These are phyloP conservation scores for Progne subis DNA, from an alignment of 2,113 vertebrate genomes.

Conservation along the genomic window DNA sequence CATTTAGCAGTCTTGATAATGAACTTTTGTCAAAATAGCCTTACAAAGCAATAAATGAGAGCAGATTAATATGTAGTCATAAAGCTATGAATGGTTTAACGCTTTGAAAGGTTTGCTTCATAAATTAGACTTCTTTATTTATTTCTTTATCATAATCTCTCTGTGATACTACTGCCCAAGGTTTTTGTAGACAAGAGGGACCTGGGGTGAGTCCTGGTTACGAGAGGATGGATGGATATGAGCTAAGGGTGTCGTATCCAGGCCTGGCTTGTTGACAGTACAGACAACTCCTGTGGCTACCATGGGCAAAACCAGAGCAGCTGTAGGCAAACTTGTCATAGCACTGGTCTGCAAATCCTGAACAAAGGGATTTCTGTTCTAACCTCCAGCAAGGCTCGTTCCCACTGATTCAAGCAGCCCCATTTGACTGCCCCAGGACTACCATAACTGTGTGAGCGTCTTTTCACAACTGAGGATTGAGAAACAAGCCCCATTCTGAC, in stretches of 20 bases:
- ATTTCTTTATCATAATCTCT: conserved; percentile 25
- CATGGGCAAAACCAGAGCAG: not conserved
- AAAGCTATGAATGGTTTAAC: conserved; percentile 78
- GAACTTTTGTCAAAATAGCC: conserved; percentile 94
- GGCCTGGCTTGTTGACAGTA: not conserved
- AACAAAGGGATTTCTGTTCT: not conserved
- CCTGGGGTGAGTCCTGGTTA: not conserved
- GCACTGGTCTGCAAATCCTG: not conserved
- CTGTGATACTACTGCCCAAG: not conserved
- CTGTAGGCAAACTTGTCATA: not conserved
- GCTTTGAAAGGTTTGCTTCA: conserved; percentile 43
- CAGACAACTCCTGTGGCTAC: not conserved
- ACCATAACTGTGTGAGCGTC: not conserved
- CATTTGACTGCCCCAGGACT: not conserved
- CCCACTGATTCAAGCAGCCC: not conserved
- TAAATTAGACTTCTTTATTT: conserved; percentile 62
- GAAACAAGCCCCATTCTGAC: not conserved
- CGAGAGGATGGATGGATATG: not conserved
- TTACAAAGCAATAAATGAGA: conserved; percentile 89
- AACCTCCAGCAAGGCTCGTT: not conserved
- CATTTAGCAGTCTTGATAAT: conserved; percentile 94
- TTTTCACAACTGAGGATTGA: not conserved
- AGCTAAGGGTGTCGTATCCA: not conserved
- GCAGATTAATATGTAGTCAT: conserved; percentile 84
- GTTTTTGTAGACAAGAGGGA: not conserved